Percentiles rank a stretch among this genome's conserved stretches.
Conservation (phyloP, 2,888 invertebrate species). For the Stenolophus ochropezus region DNA sequence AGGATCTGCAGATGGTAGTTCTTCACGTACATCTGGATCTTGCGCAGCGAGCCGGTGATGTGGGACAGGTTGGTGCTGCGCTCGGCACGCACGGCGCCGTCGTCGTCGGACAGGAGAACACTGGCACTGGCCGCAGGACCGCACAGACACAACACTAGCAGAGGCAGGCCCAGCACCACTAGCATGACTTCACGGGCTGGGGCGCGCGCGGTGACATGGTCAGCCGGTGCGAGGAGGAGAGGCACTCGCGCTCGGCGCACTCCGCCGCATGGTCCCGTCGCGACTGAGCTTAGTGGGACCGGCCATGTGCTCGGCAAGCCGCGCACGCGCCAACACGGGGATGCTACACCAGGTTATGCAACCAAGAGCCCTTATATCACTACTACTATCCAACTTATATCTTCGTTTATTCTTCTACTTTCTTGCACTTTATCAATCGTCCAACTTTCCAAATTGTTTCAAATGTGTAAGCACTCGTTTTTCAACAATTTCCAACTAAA, state of each 20-base stretch:
- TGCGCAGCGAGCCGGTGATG: slow-evolving; percentile 85
- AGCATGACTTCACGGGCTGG: slow-evolving; percentile 72
- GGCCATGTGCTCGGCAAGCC: slow-evolving; percentile 64
- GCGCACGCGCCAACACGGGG: too few relatives aligned
- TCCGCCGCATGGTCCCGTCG: neutral
- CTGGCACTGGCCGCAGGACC: slow-evolving; percentile 64
- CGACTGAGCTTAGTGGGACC: neutral
- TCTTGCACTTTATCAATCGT: too few relatives aligned
- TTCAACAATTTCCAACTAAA: too few relatives aligned
- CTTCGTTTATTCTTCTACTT: slow-evolving; percentile 43
- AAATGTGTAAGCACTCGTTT: too few relatives aligned
- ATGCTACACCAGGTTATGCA: too few relatives aligned
- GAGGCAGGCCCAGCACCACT: slow-evolving; percentile 73
- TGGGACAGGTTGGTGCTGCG: slow-evolving; percentile 88
- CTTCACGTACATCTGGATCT: slow-evolving; percentile 90
- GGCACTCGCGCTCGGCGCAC: neutral
- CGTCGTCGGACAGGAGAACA: slow-evolving; percentile 64
- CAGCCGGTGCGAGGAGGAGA: neutral
- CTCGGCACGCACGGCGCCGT: slow-evolving; percentile 78
- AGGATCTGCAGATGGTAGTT: slow-evolving; percentile 88
- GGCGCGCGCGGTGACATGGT: slow-evolving; percentile 45
- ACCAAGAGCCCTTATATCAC: too few relatives aligned
- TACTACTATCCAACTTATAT: slow-evolving; percentile 37
- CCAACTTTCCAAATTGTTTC: too few relatives aligned
- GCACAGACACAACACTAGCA: slow-evolving; percentile 72